Evolutionary conservation across 92 coral and sea anemone species (phyloP).

Genomic region (Epizoanthus fatuus): DNA sequence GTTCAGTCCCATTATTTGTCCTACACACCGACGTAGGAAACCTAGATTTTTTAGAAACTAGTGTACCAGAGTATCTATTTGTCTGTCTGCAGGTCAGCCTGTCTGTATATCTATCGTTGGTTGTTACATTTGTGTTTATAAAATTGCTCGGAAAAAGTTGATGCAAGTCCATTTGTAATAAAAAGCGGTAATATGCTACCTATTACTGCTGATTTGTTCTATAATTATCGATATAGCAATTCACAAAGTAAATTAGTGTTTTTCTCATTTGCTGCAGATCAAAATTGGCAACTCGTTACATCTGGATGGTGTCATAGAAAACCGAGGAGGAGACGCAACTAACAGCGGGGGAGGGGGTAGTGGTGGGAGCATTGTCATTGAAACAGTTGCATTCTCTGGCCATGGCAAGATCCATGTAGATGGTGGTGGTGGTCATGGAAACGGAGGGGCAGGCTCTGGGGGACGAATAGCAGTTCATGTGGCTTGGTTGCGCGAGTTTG

Average conservation of each 20-base stretch:
- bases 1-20: no score
- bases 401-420: constrained; percentile 71
- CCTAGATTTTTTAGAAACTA: no score
- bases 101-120: no score
- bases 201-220: neutral
- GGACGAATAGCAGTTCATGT: constrained; percentile 80
- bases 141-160: no score
- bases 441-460: constrained; percentile 79
- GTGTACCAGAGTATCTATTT: no score
- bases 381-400: constrained; percentile 69
- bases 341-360: constrained; percentile 75
- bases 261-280: constrained; percentile 39
- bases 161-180: no score
- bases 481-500: constrained; percentile 75
- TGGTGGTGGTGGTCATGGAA: constrained; percentile 74
- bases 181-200: no score
- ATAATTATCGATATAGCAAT: neutral
- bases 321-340: constrained; percentile 59
- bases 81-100: no score
- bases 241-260: neutral
- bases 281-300: constrained; percentile 65
- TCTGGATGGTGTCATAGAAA: constrained; percentile 74
- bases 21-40: no score
- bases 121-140: no score
- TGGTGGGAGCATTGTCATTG: constrained; percentile 76